phyloP scores from a whole-genome alignment of 2,113 vertebrate species.

The Thalassarche chlororhynchos region DNA sequence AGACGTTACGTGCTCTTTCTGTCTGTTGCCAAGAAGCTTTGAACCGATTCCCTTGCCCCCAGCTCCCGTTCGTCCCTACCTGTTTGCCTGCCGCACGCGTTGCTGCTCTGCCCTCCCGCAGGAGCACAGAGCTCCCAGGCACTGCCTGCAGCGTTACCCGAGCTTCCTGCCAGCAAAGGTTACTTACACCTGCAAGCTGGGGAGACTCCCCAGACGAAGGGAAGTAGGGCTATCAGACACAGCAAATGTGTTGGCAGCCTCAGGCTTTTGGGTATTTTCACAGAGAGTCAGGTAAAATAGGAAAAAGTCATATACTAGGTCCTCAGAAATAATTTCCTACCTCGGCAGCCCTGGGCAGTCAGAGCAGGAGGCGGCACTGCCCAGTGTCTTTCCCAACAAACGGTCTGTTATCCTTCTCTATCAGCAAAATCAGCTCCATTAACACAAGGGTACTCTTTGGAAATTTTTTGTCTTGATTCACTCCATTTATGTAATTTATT shows the following conservation, averaged over 20 bases:
- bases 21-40: not conserved
- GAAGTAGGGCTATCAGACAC: not conserved
- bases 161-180: not conserved
- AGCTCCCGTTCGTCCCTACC: not conserved
- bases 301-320: not conserved
- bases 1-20: not conserved
- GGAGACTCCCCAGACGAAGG: rapidly evolving
- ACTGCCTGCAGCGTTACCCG: rapidly evolving
- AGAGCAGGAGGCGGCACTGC: not conserved
- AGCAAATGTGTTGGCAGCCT: not conserved
- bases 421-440: slow-evolving; percentile 27
- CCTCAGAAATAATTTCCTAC: not conserved
- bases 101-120: not conserved
- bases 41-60: not conserved
- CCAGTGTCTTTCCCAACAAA: not conserved
- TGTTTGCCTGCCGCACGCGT: not conserved
- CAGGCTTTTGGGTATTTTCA: not conserved
- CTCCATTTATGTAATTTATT: slow-evolving; percentile 70
- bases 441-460: not conserved
- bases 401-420: not conserved
- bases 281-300: not conserved
- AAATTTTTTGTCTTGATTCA: slow-evolving; percentile 48
- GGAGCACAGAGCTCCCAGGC: not conserved
- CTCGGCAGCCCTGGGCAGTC: not conserved
- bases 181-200: not conserved